Conservation (phyloP, 2,888 invertebrate species). For the Corbicula japonica region DNA sequence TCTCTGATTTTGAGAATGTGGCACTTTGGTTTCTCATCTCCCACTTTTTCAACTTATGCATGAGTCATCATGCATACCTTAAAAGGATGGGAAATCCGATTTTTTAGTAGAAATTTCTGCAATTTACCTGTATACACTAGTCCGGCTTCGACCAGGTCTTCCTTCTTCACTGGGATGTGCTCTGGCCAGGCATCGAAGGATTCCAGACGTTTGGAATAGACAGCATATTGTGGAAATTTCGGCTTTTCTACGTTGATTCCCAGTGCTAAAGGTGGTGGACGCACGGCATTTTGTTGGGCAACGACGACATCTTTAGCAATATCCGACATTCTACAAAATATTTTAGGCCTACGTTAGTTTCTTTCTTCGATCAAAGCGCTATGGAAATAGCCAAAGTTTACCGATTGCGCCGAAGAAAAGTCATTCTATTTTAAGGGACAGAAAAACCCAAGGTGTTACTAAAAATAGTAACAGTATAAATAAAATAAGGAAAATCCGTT, state of each 20-base stretch:
- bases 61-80: too few species aligned
- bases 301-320: background rate
- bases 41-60: too few species aligned
- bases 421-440: too few species aligned
- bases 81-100: background rate
- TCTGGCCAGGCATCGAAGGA: slow-evolving; percentile 52
- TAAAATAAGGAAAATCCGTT: too few species aligned
- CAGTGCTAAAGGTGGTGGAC: slow-evolving; percentile 23
- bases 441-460: too few species aligned
- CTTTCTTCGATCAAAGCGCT: too few species aligned
- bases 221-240: slow-evolving; percentile 52
- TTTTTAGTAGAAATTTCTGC: background rate
- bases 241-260: slow-evolving; percentile 40
- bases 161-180: slow-evolving; percentile 38
- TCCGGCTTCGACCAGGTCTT: slow-evolving; percentile 52
- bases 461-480: too few species aligned
- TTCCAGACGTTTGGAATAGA: slow-evolving; percentile 34
- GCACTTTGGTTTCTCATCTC: too few species aligned
- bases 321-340: background rate
- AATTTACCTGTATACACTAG: slow-evolving; percentile 61
- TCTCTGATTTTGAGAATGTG: too few species aligned
- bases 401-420: too few species aligned
- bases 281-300: background rate
- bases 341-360: too few species aligned
- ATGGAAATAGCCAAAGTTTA: too few species aligned